Evolutionary conservation across 2,888 invertebrate genomes (phyloP), one percentile per base, ranked within the genome.

Genomic region (Apamea anceps): DNA sequence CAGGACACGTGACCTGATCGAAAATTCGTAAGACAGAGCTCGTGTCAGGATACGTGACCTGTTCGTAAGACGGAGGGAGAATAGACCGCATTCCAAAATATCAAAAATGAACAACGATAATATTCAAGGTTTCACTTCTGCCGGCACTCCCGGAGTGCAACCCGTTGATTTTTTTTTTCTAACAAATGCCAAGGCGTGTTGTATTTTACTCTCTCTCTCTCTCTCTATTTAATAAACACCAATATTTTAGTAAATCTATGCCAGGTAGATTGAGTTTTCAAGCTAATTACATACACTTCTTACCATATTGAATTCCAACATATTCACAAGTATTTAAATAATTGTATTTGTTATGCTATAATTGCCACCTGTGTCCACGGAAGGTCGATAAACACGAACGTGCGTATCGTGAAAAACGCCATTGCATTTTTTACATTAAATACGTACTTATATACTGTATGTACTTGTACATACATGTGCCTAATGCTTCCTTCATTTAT

Each of bases 291-390:
- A 45, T 42, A 42, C 42, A 42, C 42, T 42, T 42, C 18, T 18
- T 7, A 48, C 3, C 32, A 5, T 37, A 7, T 4, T 48, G 0
- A 21, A 37, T 4, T 37, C 10, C 21, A 62, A 60, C 7, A 48
- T 37, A 45, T 28, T 54, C 51, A 70, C 48, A 48, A 48, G 21
- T 70, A 51, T 45, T 45, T n/a, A n/a, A 77, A 74, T 48, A n/a
- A 75, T 25, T 76, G n/a, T 32, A 32, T 32, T 28, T 32, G 45
- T 70, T 57, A 28, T 70, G 48, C 70, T 25, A 4, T 28, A 12
- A 28, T 75, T 32, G 32, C 25, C 42, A 75, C 75, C 21, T 45
- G 28, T 25, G 42, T 57, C 3, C 48, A 60, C 32, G 21, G 37
- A 42, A 62, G 4, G n/a, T 76, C 15, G 21, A 48, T 62, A 48